phyloP scores from a whole-genome alignment of 2,113 vertebrate genomes.

The Megaleporinus macrocephalus region DNA sequence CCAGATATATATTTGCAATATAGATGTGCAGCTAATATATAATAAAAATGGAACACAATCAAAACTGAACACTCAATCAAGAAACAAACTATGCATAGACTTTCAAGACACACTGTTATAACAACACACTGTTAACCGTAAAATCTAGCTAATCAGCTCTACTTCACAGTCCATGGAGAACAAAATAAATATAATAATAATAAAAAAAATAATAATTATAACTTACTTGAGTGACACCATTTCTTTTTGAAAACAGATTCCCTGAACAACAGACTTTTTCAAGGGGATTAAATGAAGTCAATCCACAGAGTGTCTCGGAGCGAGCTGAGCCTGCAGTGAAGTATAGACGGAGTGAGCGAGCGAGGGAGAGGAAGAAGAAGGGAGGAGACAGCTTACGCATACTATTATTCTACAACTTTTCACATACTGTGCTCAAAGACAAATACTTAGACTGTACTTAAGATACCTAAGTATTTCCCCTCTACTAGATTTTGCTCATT shows the following conservation, averaged over 20 bases:
- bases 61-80: too few species aligned
- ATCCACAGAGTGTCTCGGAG: not conserved
- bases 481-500: too few species aligned
- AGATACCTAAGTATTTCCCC: too few species aligned
- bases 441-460: not conserved
- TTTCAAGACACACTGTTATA: too few species aligned
- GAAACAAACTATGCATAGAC: too few species aligned
- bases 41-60: too few species aligned
- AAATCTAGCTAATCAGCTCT: too few species aligned
- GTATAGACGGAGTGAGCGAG: not conserved
- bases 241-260: not conserved
- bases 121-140: too few species aligned
- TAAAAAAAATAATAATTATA: not conserved
- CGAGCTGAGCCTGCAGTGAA: not conserved
- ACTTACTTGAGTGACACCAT: not conserved
- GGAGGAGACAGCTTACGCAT: not conserved
- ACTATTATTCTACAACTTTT: not conserved
- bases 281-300: not conserved
- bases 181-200: not conserved
- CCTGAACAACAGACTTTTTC: conserved; percentile 11
- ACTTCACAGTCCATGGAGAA: too few species aligned
- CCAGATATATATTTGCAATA: too few species aligned
- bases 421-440: not conserved
- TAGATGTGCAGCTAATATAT: too few species aligned
- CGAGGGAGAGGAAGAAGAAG: not conserved